phyloP scores from a whole-genome alignment of 2,113 vertebrate species.

The Calyptomena viridis region DNA sequence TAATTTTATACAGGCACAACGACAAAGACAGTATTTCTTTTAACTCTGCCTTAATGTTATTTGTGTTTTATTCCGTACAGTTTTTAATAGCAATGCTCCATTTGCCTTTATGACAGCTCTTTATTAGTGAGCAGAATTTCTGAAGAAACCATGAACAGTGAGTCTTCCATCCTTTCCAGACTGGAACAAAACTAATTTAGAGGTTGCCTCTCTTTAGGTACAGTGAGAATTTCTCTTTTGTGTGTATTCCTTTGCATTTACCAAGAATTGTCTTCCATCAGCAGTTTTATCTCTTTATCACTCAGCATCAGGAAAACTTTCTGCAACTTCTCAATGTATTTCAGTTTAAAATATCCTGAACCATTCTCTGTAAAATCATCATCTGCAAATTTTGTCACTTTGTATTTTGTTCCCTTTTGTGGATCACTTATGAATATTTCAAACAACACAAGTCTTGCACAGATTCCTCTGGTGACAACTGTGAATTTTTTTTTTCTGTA shows the following conservation, averaged over 20 bases:
- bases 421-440: neutral
- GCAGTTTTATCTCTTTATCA: neutral
- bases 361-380: neutral
- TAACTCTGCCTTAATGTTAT: neutral
- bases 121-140: neutral
- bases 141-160: neutral
- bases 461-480: neutral
- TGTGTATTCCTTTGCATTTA: neutral
- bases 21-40: neutral
- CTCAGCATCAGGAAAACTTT: neutral
- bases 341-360: neutral
- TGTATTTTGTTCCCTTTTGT: neutral
- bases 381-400: neutral
- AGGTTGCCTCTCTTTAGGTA: neutral
- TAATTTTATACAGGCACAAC: neutral
- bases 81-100: neutral
- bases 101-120: neutral
- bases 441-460: neutral
- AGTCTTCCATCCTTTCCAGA: neutral
- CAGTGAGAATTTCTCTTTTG: neutral
- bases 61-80: fast-evolving
- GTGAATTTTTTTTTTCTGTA: neutral
- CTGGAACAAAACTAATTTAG: neutral
- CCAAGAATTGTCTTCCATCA: neutral
- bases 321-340: neutral